Evolutionary conservation across 1,140 invertebrate genomes (phyloP).

Genomic region (Eupristina koningsbergeri): DNA sequence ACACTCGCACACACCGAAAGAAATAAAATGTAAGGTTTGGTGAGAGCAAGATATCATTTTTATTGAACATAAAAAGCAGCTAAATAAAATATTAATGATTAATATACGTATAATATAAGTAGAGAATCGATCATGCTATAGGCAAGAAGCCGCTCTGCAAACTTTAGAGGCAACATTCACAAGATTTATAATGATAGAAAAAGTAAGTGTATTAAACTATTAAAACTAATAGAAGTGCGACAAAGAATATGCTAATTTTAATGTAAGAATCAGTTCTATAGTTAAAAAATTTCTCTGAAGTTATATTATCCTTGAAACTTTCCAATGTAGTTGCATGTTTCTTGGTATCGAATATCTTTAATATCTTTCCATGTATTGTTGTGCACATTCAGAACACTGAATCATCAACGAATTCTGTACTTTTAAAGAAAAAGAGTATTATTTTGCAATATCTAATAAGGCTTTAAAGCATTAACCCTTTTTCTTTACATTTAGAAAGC

Average conservation of each 20-base stretch:
- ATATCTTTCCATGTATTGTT: constrained; percentile 10
- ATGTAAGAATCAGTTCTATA: constrained; percentile 25
- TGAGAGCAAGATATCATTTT: constrained; percentile 4
- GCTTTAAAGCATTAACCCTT: neutral
- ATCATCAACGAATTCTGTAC: neutral
- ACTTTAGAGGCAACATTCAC: constrained; percentile 28
- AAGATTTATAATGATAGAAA: constrained; percentile 10
- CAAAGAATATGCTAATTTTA: constrained; percentile 29
- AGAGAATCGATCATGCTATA: constrained; percentile 41
- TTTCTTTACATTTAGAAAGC: constrained; percentile 9
- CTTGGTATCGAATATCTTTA: constrained; percentile 16
- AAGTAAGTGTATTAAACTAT: constrained; percentile 5
- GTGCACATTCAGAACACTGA: constrained; percentile 13
- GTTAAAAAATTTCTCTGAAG: constrained; percentile 36
- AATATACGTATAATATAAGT: constrained; percentile 10
- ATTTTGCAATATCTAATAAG: neutral
- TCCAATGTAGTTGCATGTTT: neutral
- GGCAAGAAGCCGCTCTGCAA: constrained; percentile 9
- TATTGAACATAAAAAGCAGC: constrained; percentile 14
- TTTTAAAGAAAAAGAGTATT: constrained; percentile 12
- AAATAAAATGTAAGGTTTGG: constrained; percentile 8
- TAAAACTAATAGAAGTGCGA: constrained; percentile 17
- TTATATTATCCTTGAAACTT: constrained; percentile 1
- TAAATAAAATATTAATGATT: neutral
- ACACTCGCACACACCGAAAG: constrained; percentile 15